phyloP scores from a whole-genome alignment of 1,140 invertebrate genomes.

The Samia ricini region DNA sequence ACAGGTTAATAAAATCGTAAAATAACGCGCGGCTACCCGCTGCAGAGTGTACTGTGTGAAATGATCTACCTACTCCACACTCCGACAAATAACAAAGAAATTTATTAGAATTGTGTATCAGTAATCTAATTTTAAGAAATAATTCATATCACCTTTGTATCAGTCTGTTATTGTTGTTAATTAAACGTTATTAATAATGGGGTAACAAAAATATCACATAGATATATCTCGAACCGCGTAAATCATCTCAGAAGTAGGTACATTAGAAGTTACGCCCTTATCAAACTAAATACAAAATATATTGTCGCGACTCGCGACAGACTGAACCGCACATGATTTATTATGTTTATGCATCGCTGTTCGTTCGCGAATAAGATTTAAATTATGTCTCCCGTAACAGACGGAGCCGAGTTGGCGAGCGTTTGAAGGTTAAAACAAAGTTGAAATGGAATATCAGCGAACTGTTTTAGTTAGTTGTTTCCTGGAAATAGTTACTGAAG shows the following conservation, averaged over 20 bases:
- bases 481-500: constrained; percentile 49
- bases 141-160: too few species aligned
- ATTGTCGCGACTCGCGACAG: constrained; percentile 39
- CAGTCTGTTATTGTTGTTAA: too few species aligned
- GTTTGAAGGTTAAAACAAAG: constrained; percentile 56
- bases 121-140: too few species aligned
- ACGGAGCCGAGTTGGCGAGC: constrained; percentile 42
- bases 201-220: too few species aligned
- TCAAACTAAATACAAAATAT: constrained; percentile 38
- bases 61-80: neutral
- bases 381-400: constrained; percentile 51
- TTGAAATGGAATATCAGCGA: constrained; percentile 32
- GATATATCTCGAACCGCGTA: neutral
- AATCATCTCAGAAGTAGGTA: constrained; percentile 15
- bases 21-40: neutral
- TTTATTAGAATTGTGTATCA: too few species aligned
- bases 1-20: constrained; percentile 16
- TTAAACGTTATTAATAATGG: too few species aligned
- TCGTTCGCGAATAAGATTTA: constrained; percentile 47
- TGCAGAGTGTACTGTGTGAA: neutral
- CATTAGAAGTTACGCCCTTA: constrained; percentile 29
- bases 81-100: neutral
- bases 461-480: constrained; percentile 42
- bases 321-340: constrained; percentile 53
- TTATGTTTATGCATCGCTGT: constrained; percentile 46